A percentile compares a stretch with the other conserved stretches of the same genome.
Conservation (phyloP, 2,113 vertebrate genomes). For the Ellobius talpinus region DNA sequence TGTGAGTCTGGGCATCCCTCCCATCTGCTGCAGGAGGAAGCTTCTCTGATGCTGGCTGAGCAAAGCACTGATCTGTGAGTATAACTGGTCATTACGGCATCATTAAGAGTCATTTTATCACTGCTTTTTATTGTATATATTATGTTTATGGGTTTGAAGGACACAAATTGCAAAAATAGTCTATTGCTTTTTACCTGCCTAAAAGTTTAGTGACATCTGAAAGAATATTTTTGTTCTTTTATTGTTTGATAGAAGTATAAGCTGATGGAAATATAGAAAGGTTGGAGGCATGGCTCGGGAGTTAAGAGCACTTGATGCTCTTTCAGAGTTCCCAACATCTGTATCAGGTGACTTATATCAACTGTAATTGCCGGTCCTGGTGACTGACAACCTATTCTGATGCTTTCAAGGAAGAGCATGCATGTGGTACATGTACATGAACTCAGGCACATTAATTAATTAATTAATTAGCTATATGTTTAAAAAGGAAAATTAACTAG, state of each 20-base stretch:
- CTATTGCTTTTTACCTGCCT: not conserved
- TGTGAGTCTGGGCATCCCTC: not conserved
- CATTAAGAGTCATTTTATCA: not conserved
- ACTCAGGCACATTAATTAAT: not conserved
- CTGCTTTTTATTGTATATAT: no score
- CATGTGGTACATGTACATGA: no score
- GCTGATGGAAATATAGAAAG: not conserved
- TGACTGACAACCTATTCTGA: not conserved
- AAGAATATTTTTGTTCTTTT: not conserved
- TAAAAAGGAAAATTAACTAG: not conserved
- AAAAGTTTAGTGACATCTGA: not conserved
- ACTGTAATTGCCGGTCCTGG: not conserved
- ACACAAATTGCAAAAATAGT: not conserved
- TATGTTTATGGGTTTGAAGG: not conserved
- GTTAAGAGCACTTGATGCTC: not conserved
- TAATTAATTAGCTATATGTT: not conserved
- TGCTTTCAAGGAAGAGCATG: no score
- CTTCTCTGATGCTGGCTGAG: not conserved
- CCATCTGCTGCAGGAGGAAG: not conserved
- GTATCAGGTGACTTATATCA: not conserved
- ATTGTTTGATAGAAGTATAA: not conserved
- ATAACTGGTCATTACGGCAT: not conserved
- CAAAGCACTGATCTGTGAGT: not conserved
- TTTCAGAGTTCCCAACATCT: not conserved
- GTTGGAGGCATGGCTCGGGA: accelerated